Evolutionary conservation across 2,113 vertebrate species (phyloP), one percentile per base, ranked within the genome.

Genomic region (Calonectris borealis): DNA sequence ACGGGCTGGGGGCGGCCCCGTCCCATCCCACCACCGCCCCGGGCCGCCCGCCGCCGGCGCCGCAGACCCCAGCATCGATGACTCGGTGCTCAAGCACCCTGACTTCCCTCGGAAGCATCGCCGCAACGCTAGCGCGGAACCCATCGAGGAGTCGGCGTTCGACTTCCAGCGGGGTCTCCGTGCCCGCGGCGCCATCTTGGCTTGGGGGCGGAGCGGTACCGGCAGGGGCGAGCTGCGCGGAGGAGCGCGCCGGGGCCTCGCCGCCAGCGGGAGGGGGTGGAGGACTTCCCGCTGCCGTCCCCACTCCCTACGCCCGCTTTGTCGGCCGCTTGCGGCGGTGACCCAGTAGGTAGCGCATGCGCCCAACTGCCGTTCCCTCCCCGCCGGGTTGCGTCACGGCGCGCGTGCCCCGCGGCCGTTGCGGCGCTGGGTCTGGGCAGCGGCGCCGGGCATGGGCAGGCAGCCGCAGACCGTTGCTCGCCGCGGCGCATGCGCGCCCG

Each of bases 261-360:
- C 32, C 15, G 7, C 52, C 13, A 3, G 8, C 7, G 4, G 19
- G 7, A 17, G 13, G 2, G 4, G 8, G 5, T 1, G 10, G 2
- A 6, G 1, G 3, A 1, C 7, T 1, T 0, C 7, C 13, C 2
- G 4, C 6, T 17, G 5, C 12, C 6, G 1, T 1, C 15, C 7
- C 16, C 10, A 2, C 38, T 26, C 24, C 31, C 25, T 9, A 8
- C 17, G 2, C 38, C 16, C 13, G 13, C 20, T 27, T 17, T 2
- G 4, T 1, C 14, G 4, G 10, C 26, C 7, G 40, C 26, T 6
- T 3, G 5, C 16, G 1, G 49, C 0, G 3, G 32, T 15, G 27
- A 46, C 36, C 15, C 11, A 0, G 48, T 62, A 18, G 62, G 86
- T 18, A 29, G 20, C 83, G 66, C 78, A 44, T 51, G 65, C 88